Evolutionary conservation across 1,140 invertebrate genomes (phyloP), one percentile per base, ranked within the genome.

Genomic region (Zaprionus tsacasi): DNA sequence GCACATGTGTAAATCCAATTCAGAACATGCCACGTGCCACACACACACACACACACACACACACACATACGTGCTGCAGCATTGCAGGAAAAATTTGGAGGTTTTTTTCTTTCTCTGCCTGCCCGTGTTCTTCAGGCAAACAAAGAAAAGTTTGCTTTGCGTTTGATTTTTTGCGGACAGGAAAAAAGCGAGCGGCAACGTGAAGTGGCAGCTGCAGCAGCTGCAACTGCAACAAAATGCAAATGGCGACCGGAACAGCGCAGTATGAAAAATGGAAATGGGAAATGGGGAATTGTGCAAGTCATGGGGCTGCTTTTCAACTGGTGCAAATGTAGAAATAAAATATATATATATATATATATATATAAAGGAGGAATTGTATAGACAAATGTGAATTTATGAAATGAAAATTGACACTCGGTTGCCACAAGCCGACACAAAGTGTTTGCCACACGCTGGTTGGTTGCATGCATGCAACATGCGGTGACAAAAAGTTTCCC

Each of bases 1-100:
- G 78, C 83, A 87, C 83, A 87, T 87, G 83, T 87, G 83, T 87
- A 88, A 87, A 87, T 83, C 81, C 80, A 83, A 83, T 88, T 83
- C 83, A 87, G 83, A 87, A 88, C 83, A 83, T 78, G 83, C 77
- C 83, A 86, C 82, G 82, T 86, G 75, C 71, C 60, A 54, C 64
- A 54, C 40, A 27, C 48, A 21, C 21, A 21, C 21, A 21, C 21
- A 2, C 21, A 2, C 21, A 21, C 21, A 12, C 33, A 25, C 38
- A 21, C 27, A 65, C 17, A 40, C 12, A 21, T 27, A 43, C 12
- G 17, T 52, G 64, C 54, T 64, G 63, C 63, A 48, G 73, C 61
- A 76, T 36, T 76, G 68, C 73, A 75, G 52, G 63, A 71, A 71
- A 79, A 79, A 72, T 50, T 54, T 36, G 54, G 25, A 13, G 27